Evolutionary conservation across 1,140 invertebrate species (phyloP).

Genomic region (Drosophila bipectinata): DNA sequence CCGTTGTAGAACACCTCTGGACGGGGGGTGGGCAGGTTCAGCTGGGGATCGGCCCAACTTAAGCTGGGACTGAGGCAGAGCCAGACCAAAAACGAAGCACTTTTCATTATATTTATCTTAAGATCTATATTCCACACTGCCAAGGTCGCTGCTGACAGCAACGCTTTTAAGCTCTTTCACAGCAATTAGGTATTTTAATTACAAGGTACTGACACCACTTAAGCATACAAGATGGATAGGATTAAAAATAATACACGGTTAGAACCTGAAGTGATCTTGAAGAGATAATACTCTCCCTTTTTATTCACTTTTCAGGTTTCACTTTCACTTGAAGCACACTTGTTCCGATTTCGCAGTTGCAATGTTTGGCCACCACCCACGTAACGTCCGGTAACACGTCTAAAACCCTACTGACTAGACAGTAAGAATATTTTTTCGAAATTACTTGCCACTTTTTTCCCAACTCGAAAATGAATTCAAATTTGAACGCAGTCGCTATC

Average conservation of each 20-base stretch:
- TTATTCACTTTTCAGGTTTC: conserved; percentile 26
- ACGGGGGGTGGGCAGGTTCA: conserved; percentile 85
- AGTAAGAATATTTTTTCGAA: conserved; percentile 76
- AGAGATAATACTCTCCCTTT: not conserved
- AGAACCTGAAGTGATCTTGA: not conserved
- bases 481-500: conserved; percentile 64
- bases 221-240: conserved; percentile 15
- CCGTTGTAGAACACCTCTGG: conserved; percentile 75
- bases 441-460: conserved; percentile 73
- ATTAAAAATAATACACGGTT: not conserved
- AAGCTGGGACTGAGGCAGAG: conserved; percentile 24
- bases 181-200: conserved; percentile 72
- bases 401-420: conserved; percentile 78
- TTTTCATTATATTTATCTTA: conserved; percentile 52
- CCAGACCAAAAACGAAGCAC: conserved; percentile 35
- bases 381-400: conserved; percentile 72
- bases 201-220: conserved; percentile 33
- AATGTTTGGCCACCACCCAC: conserved; percentile 41
- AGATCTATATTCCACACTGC: conserved; percentile 68
- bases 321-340: conserved; percentile 32
- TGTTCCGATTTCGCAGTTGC: not conserved
- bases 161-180: conserved; percentile 68
- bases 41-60: conserved; percentile 79
- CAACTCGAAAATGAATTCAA: conserved; percentile 77
- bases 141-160: conserved; percentile 53